Conservation (phyloP, 30 jellyfish, hydroid and myxozoan genomes). For the Hydra vulgaris region DNA sequence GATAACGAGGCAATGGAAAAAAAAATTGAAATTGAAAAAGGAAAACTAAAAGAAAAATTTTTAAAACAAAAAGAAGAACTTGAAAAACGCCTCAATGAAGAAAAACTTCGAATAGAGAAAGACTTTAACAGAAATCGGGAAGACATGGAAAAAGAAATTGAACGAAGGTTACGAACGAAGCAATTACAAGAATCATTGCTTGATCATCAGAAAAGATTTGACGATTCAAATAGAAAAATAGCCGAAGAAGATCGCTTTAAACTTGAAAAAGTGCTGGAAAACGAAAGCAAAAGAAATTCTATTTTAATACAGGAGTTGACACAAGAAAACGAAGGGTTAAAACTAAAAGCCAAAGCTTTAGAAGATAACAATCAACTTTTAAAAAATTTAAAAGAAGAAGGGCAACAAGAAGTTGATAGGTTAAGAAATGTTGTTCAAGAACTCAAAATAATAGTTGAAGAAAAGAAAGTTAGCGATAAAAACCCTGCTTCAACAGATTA, state of each 20-base stretch:
- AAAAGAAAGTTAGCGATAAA: conserved; percentile 40
- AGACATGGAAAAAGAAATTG: conserved; percentile 86
- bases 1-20: conserved; percentile 62
- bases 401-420: conserved; percentile 79
- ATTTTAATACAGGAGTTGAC: conserved; percentile 33
- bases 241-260: conserved; percentile 74
- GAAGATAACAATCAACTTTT: conserved; percentile 59
- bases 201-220: conserved; percentile 63
- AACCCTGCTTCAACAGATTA: conserved; percentile 47
- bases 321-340: conserved; percentile 82
- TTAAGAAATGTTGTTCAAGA: conserved; percentile 69
- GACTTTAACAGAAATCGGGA: conserved; percentile 68
- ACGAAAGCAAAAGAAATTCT: conserved; percentile 39
- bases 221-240: conserved; percentile 56
- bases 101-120: conserved; percentile 55
- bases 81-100: conserved; percentile 54
- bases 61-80: conserved; percentile 46
- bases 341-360: conserved; percentile 46
- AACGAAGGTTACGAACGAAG: conserved; percentile 59
- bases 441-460: conserved; percentile 37
- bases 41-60: conserved; percentile 30
- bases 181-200: conserved; percentile 74
- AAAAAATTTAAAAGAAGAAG: conserved; percentile 73
- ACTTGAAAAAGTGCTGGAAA: conserved; percentile 38
- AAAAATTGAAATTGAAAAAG: conserved; percentile 54